These are phyloP conservation scores for Mormyrus proboscirostris DNA, from an alignment of 2,797 vertebrate species.

Conservation along the genomic window DNA sequence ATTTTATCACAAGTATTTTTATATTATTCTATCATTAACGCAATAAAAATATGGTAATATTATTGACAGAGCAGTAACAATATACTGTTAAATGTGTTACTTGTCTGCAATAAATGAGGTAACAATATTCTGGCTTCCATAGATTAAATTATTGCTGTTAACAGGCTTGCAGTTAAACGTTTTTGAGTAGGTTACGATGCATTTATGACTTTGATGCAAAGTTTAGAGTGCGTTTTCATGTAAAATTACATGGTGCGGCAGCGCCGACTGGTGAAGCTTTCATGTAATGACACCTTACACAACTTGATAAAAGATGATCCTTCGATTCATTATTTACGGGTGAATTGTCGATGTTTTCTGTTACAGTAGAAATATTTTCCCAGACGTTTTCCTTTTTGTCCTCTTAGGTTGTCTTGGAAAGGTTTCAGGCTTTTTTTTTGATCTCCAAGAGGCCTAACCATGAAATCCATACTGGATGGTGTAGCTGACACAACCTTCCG, in stretches of 20 bases:
- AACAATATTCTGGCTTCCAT: not conserved
- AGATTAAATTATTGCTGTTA: not conserved
- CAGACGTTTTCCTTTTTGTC: conserved; percentile 2
- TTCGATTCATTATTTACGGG: not conserved
- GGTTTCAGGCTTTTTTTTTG: conserved; percentile 11
- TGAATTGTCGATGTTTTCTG: not conserved
- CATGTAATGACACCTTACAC: not conserved
- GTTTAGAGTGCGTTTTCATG: not conserved
- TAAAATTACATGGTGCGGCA: not conserved
- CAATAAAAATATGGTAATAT: not conserved
- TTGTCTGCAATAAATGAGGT: not conserved
- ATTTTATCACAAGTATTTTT: not conserved
- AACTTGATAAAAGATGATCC: not conserved
- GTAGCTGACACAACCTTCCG: conserved; percentile 97
- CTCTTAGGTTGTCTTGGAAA: not conserved
- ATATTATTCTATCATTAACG: not conserved
- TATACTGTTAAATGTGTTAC: not conserved
- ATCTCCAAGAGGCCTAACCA: conserved; percentile 59
- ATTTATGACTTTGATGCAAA: not conserved
- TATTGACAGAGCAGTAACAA: not conserved
- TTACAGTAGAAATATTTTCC: not conserved
- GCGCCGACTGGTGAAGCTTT: not conserved
- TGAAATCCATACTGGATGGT: conserved; percentile 95
- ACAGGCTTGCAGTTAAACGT: not conserved
- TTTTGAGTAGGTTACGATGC: not conserved